A percentile compares a stretch with the other conserved stretches of the same genome.
Conservation (phyloP, 2,888 invertebrate genomes). For the Drosophila siamana region DNA sequence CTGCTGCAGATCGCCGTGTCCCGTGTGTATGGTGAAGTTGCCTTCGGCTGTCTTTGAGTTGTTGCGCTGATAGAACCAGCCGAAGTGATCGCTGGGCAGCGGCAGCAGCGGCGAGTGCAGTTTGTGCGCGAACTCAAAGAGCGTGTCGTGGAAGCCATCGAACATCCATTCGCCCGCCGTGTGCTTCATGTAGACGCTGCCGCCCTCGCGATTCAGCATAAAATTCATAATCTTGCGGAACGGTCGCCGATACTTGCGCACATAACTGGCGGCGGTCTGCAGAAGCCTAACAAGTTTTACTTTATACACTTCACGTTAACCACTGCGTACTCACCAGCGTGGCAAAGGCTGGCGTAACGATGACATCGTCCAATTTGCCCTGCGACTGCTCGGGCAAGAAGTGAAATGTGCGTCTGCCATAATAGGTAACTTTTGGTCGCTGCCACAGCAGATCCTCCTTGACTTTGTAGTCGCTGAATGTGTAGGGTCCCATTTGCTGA, state of each 20-base stretch:
- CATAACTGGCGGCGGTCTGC: slow-evolving; percentile 88
- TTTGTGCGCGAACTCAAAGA: slow-evolving; percentile 87
- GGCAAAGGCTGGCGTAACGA: slow-evolving; percentile 91
- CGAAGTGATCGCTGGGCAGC: slow-evolving; percentile 91
- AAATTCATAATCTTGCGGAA: slow-evolving; percentile 86
- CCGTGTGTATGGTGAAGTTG: slow-evolving; percentile 91
- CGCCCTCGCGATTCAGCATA: slow-evolving; percentile 86
- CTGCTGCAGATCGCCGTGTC: slow-evolving; percentile 87
- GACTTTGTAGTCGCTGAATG: slow-evolving; percentile 86
- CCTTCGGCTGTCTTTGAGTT: slow-evolving; percentile 90
- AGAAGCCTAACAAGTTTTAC: not conserved
- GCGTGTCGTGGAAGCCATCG: slow-evolving; percentile 91
- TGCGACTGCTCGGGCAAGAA: slow-evolving; percentile 89
- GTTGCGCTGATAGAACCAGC: slow-evolving; percentile 93
- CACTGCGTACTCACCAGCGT: slow-evolving; percentile 88
- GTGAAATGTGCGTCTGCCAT: slow-evolving; percentile 90
- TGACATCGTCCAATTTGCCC: slow-evolving; percentile 88
- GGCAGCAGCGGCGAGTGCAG: slow-evolving; percentile 85
- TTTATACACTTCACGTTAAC: not conserved
- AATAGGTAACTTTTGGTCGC: slow-evolving; percentile 89
- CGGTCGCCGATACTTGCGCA: slow-evolving; percentile 85
- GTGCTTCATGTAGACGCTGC: slow-evolving; percentile 86
- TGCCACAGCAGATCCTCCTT: slow-evolving; percentile 88
- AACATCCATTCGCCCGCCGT: slow-evolving; percentile 90
- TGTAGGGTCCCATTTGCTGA: slow-evolving; percentile 87